Evolutionary conservation across 1,140 invertebrate genomes (phyloP).

Genomic region (Belonocnema kinseyi): DNA sequence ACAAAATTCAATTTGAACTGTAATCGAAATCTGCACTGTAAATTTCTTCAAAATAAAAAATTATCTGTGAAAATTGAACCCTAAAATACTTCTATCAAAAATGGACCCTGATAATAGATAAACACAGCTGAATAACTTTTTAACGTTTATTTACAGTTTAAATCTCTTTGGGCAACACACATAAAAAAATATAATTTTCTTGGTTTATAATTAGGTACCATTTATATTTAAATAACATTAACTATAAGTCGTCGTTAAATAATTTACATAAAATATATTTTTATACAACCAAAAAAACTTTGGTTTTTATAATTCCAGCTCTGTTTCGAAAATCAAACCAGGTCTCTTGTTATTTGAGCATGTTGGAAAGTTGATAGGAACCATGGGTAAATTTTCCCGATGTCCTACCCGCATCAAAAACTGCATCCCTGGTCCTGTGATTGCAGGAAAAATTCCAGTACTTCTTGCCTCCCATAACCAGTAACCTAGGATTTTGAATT

Average conservation of each 20-base stretch:
- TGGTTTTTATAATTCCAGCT: constrained; percentile 10
- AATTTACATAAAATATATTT: not conserved
- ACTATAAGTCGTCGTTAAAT: constrained; percentile 20
- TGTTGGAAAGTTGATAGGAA: constrained; percentile 65
- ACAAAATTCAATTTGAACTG: too few species aligned
- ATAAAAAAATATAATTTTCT: too few species aligned
- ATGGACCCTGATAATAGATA: too few species aligned
- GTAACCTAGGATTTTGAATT: not conserved
- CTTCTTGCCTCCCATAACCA: constrained; percentile 14
- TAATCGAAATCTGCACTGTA: too few species aligned
- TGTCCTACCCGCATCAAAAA: constrained; percentile 68
- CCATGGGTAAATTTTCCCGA: constrained; percentile 50
- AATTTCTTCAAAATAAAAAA: too few species aligned
- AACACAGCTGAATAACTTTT: too few species aligned
- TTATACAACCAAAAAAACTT: not conserved
- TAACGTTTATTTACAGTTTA: too few species aligned
- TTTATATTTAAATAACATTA: not conserved
- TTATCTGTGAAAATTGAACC: too few species aligned
- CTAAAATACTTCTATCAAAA: too few species aligned
- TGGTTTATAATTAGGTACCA: too few species aligned
- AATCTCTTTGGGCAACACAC: too few species aligned
- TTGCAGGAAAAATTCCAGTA: constrained; percentile 1
- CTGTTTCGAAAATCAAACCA: constrained; percentile 44
- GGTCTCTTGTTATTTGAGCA: constrained; percentile 64
- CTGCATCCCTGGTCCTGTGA: constrained; percentile 55